Percentiles rank a stretch among this genome's conserved stretches.
These are phyloP conservation scores for Cabera pusaria DNA, from an alignment of 2,888 invertebrate genomes.

Conservation along the genomic window DNA sequence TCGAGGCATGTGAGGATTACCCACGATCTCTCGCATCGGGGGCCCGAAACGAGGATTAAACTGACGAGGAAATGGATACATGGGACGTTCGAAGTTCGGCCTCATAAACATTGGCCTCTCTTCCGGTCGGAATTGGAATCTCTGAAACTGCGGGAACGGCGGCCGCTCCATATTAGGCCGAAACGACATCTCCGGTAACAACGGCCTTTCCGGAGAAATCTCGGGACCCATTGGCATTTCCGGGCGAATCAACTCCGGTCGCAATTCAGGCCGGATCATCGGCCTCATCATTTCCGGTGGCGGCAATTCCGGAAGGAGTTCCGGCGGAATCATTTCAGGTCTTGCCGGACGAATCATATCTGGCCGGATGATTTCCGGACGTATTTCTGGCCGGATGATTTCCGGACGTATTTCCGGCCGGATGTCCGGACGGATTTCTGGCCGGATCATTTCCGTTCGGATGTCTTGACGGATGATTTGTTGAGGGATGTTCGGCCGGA, in stretches of 20 bases:
- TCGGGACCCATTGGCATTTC: constrained; percentile 29
- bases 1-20: constrained; percentile 58
- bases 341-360: constrained; percentile 22
- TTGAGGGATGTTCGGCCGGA: constrained; percentile 35
- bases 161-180: constrained; percentile 26
- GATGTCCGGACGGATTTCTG: constrained; percentile 26
- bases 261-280: constrained; percentile 20
- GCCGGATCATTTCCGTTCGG: constrained; percentile 24
- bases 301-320: constrained; percentile 28
- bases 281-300: constrained; percentile 27
- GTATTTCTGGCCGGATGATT: constrained; percentile 26
- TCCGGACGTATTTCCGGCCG: constrained; percentile 26
- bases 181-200: constrained; percentile 26
- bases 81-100: constrained; percentile 52
- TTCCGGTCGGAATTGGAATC: constrained; percentile 26
- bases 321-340: constrained; percentile 35
- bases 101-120: constrained; percentile 31
- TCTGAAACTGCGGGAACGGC: constrained; percentile 27
- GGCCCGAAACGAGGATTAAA: constrained; percentile 39
- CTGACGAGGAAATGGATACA: constrained; percentile 47
- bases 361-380: constrained; percentile 14
- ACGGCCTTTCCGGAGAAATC: constrained; percentile 16
- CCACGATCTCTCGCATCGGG: constrained; percentile 50
- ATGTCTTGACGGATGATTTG: constrained; percentile 32
- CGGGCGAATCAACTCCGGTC: not conserved